phyloP scores from a whole-genome alignment of 23 tunicate species.

The Diplosoma virens region DNA sequence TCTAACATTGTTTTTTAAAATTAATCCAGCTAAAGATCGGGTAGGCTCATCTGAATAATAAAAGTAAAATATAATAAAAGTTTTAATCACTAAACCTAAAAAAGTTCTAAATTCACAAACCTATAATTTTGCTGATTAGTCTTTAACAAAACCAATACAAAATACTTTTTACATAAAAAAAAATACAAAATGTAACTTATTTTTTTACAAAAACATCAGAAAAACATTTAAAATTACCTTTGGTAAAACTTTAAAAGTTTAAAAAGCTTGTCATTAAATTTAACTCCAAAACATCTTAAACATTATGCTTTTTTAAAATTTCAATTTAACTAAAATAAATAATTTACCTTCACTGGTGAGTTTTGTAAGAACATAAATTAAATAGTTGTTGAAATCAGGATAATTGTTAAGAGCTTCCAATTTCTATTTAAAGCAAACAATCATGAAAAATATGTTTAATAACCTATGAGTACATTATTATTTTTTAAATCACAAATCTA shows the following conservation, averaged over 20 bases:
- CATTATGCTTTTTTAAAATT: not conserved
- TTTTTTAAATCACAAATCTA: too few relatives aligned
- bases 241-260: too few relatives aligned
- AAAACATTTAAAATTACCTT: too few relatives aligned
- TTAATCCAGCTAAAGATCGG: slow-evolving; percentile 81
- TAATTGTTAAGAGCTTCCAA: slow-evolving; percentile 66
- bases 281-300: not conserved
- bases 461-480: too few relatives aligned
- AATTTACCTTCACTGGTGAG: slow-evolving; percentile 71
- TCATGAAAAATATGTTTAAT: too few relatives aligned
- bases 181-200: too few relatives aligned
- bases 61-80: not conserved
- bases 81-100: too few relatives aligned
- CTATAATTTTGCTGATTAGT: too few relatives aligned
- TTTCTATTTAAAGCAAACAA: slow-evolving; percentile 33
- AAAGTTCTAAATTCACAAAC: too few relatives aligned
- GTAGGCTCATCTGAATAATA: slow-evolving; percentile 84
- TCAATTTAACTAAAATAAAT: not conserved
- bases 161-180: too few relatives aligned
- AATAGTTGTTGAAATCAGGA: slow-evolving; percentile 94
- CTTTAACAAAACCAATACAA: too few relatives aligned
- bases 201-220: too few relatives aligned
- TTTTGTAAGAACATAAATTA: slow-evolving; percentile 88
- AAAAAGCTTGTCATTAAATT: not conserved
- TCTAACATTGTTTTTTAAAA: slow-evolving; percentile 90